These are phyloP conservation scores for Eilema griseolum DNA, from an alignment of 2,888 invertebrate genomes.

Conservation along the genomic window DNA sequence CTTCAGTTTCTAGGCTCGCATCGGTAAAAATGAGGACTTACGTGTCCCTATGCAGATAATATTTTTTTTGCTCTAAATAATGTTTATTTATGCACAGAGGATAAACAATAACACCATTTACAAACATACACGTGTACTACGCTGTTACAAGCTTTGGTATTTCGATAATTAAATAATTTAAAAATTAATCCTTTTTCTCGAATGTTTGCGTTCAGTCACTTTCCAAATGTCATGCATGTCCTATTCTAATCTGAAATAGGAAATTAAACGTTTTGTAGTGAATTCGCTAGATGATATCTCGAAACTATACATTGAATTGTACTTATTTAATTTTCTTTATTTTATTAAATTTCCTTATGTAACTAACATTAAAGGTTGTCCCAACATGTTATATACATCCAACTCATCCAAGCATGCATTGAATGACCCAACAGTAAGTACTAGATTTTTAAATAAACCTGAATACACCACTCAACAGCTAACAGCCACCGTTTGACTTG, in stretches of 20 bases:
- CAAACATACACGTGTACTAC: slow-evolving; percentile 43
- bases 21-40: slow-evolving; percentile 62
- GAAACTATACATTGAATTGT: too few species aligned
- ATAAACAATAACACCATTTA: slow-evolving; percentile 37
- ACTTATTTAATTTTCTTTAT: too few species aligned
- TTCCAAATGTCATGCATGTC: not conserved
- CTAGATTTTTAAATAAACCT: too few species aligned
- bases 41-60: slow-evolving; percentile 68
- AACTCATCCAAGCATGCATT: too few species aligned
- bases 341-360: too few species aligned
- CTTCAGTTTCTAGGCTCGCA: slow-evolving; percentile 50
- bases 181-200: not conserved
- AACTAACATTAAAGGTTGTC: too few species aligned
- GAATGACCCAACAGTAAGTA: too few species aligned
- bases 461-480: too few species aligned
- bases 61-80: slow-evolving; percentile 17
- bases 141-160: slow-evolving; percentile 8
- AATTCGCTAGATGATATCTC: not conserved
- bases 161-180: slow-evolving; percentile 9
- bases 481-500: too few species aligned
- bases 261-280: not conserved
- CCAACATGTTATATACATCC: too few species aligned
- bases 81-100: slow-evolving; percentile 26
- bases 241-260: not conserved
- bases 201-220: slow-evolving; percentile 2